phyloP scores from a whole-genome alignment of 2,888 invertebrate genomes.

The Platypus cylindrus region DNA sequence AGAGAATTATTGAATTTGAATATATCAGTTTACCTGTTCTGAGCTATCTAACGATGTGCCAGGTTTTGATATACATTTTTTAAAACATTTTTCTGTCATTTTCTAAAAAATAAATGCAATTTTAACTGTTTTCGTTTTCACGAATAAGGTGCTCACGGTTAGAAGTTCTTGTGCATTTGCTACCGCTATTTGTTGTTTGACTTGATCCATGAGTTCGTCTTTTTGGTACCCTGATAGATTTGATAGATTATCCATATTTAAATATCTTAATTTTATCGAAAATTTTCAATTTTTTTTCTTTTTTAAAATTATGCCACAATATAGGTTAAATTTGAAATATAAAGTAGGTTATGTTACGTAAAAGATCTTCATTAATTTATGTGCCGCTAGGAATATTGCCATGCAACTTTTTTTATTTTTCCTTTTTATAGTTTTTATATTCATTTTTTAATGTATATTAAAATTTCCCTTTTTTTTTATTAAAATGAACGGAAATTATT shows the following conservation, averaged over 20 bases:
- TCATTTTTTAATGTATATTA: no score
- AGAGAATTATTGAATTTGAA: conserved; percentile 1
- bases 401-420: no score
- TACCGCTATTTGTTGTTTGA: conserved; percentile 89
- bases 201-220: conserved; percentile 85
- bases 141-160: no score
- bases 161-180: conserved; percentile 88
- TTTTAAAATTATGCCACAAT: no score
- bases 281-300: no score
- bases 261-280: conserved; percentile 1
- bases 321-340: no score
- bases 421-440: no score
- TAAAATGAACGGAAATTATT: no score
- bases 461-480: no score
- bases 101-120: conserved; percentile 47
- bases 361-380: no score
- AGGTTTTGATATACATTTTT: conserved; percentile 84
- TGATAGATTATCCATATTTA: conserved; percentile 20
- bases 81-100: conserved; percentile 96
- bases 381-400: no score
- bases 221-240: conserved; percentile 57
- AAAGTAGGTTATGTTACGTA: no score
- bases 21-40: conserved; percentile 50
- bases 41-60: conserved; percentile 79
- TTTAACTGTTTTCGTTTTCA: neutral